Conservation (phyloP, 2,888 invertebrate genomes). For the Drosophila longiperda region DNA sequence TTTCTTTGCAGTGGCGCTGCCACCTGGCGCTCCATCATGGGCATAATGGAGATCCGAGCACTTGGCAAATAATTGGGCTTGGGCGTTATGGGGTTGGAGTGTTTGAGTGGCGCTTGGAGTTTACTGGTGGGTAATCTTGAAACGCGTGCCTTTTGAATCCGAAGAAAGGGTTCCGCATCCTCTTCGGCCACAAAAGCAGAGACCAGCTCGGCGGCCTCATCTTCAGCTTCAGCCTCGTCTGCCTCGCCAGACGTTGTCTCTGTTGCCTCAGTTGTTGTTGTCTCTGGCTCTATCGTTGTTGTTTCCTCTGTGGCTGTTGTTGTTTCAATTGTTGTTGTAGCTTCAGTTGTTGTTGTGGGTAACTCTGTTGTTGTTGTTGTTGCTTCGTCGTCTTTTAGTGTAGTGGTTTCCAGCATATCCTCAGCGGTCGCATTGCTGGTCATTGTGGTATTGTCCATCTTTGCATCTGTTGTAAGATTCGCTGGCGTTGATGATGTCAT, state of each 20-base stretch:
- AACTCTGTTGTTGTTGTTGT: conserved; percentile 45
- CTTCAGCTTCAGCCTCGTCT: conserved; percentile 54
- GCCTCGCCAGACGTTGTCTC: conserved; percentile 64
- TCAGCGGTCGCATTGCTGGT: conserved; percentile 44
- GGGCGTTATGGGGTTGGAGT: conserved; percentile 66
- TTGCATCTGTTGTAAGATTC: conserved; percentile 41
- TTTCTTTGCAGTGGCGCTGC: conserved; percentile 34
- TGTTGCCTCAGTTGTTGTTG: conserved; percentile 46
- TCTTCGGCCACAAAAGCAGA: conserved; percentile 76
- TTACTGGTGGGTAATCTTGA: conserved; percentile 76
- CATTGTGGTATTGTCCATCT: conserved; percentile 39
- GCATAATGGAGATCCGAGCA: conserved; percentile 58
- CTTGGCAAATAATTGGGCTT: conserved; percentile 72
- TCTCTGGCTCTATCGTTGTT: conserved; percentile 48
- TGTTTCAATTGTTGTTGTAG: conserved; percentile 27
- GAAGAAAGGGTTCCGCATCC: conserved; percentile 71
- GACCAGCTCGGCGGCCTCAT: conserved; percentile 78
- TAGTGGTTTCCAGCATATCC: conserved; percentile 51
- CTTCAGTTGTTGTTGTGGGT: conserved; percentile 44
- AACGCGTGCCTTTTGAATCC: conserved; percentile 78
- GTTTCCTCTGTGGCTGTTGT: conserved; percentile 53
- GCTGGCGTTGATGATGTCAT: conserved; percentile 76
- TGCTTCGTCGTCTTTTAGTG: conserved; percentile 42
- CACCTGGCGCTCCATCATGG: conserved; percentile 67
- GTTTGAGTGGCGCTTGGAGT: conserved; percentile 74